Evolutionary conservation across 2,113 vertebrate species (phyloP).

Genomic region (Centropus bengalensis): DNA sequence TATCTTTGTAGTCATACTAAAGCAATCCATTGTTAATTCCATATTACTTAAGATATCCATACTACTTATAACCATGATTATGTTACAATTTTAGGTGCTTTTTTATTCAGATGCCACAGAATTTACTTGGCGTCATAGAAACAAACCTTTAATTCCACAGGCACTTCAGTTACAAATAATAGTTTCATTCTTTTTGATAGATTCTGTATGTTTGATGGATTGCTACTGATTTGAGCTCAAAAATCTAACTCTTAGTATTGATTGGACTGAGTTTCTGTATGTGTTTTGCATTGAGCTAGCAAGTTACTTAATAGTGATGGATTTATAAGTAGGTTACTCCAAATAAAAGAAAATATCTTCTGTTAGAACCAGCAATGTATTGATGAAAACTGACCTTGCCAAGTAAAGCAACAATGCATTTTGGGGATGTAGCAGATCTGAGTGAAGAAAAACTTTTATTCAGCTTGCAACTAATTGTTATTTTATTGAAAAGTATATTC

Average conservation of each 20-base stretch:
- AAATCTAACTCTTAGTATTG: neutral
- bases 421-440: neutral
- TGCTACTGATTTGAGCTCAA: neutral
- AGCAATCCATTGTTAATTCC: neutral
- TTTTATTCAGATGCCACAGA: neutral
- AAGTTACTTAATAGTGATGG: constrained; percentile 33
- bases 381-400: constrained; percentile 34
- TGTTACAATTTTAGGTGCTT: neutral
- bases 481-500: neutral
- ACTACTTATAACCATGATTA: neutral
- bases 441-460: neutral
- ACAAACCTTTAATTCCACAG: neutral
- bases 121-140: neutral
- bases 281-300: constrained; percentile 6
- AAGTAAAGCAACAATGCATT: neutral
- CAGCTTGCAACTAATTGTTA: neutral
- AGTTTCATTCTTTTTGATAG: neutral
- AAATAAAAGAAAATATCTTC: constrained; percentile 13
- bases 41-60: neutral
- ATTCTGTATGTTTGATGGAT: neutral
- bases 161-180: neutral
- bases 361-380: neutral
- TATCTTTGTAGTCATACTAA: neutral
- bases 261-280: neutral
- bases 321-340: constrained; percentile 11